These are phyloP conservation scores for Drosophila ogumai DNA, from an alignment of 1,140 invertebrate species.

Conservation along the genomic window DNA sequence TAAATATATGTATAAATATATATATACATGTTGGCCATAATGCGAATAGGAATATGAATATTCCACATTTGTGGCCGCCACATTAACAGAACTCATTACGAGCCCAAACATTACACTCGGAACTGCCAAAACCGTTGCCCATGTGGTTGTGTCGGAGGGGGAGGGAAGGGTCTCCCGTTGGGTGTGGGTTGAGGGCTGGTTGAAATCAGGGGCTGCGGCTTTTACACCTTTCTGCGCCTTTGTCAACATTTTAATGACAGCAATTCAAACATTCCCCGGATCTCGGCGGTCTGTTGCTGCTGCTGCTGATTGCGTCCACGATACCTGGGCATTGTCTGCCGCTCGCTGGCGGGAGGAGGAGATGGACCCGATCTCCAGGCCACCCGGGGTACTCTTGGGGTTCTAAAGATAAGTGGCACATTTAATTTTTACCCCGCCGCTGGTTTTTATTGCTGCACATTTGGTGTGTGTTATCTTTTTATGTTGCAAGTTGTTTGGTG, in stretches of 20 bases:
- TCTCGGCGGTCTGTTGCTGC: slow-evolving; percentile 10
- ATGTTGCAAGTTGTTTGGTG: slow-evolving; percentile 67
- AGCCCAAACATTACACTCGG: slow-evolving; percentile 6
- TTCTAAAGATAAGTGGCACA: slow-evolving; percentile 74
- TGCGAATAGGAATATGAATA: slow-evolving; percentile 35
- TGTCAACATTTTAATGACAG: slow-evolving; percentile 84
- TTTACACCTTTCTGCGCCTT: slow-evolving; percentile 81
- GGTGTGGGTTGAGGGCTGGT: neutral
- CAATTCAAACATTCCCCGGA: slow-evolving; percentile 73
- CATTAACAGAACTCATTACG: slow-evolving; percentile 77
- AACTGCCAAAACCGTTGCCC: neutral
- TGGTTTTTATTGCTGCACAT: slow-evolving; percentile 77
- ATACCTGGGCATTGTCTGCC: slow-evolving; percentile 71
- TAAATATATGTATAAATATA: neutral
- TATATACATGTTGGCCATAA: slow-evolving; percentile 18
- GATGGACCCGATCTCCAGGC: slow-evolving; percentile 9
- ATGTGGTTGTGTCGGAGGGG: slow-evolving; percentile 6
- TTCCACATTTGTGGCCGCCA: slow-evolving; percentile 66
- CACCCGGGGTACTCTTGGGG: slow-evolving; percentile 43
- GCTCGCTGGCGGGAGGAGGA: neutral
- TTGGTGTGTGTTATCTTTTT: slow-evolving; percentile 68
- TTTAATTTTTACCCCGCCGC: slow-evolving; percentile 64
- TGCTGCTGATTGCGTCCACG: slow-evolving; percentile 61
- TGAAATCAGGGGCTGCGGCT: slow-evolving; percentile 38
- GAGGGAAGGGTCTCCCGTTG: neutral